Base-by-base conservation (phyloP, 2,113 vertebrate species). In the Trogon surrucura region DNA sequence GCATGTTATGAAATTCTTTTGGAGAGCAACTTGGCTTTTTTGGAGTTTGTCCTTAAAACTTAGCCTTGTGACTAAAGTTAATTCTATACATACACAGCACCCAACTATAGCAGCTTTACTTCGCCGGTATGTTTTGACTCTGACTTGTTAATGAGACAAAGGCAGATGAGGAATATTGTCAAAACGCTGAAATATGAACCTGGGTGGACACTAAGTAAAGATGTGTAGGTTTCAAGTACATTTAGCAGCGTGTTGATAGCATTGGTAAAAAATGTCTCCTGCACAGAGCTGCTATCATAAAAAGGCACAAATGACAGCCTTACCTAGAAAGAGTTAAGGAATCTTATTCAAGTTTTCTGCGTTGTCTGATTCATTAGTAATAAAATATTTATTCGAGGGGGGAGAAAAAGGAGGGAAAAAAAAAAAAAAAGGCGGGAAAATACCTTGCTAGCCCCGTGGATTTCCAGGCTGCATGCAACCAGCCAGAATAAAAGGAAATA, bases 201-300 rank as follows among this genome's bases (percentile, higher is more conserved):
- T 90, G 75, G 50, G 71, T 93, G 85, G 71, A 73, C 88, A 5
- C 88, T 85, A 88, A 89, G 79, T 89, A 94, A 89, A 91, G 67
- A 85, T 58, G 29, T 16, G 29, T 82, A 80, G 79, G 57, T 93
- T 88, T 91, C 41, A 57, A 82, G 27, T 80, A 36, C 32, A 11
- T 72, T 32, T 89, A 85, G 67, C 85, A 88, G 45, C 53, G 22
- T 65, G 74, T 50, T 88, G 89, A 25, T 91, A 21, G 27, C 44
- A 34, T n/a, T 82, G 66, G 34, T 88, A 62, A 80, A 62, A 91
- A 88, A 58, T 38, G 25, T n/a, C 44, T 90, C 41, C 53, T 97
- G 48, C 53, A 5, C 0, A 3, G 62, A 88, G 57, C 79, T 88
- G 82, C 71, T 92, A 17, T 60, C 21, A 14, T 79, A 82, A 93